Evolutionary conservation across 2,797 vertebrate species (phyloP), one percentile per base, ranked within the genome.

Genomic region (Pogoniulus pusillus): DNA sequence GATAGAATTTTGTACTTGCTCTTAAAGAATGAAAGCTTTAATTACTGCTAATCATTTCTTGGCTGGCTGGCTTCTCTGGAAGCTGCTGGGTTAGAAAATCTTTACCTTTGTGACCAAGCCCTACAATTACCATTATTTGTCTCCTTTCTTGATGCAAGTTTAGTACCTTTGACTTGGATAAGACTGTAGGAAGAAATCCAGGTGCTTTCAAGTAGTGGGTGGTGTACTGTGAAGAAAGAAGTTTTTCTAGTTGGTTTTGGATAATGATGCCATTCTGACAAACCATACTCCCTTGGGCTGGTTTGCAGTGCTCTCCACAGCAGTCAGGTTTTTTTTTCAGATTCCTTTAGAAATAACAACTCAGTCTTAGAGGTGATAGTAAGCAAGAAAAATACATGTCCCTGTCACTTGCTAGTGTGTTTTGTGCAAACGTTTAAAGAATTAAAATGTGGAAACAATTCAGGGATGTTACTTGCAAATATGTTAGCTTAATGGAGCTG

Each of bases 401-500:
- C 14, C 23, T 89, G 16, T 53, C 12, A 55, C 37, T 81, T 88
- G 29, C 23, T 18, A 66, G 2, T 60, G 30, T 10, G 26, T 85
- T 84, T 53, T 51, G 27, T 53, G 16, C 15, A 29, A 29, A 29
- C 27, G 6, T 17, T 53, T 53, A 53, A 53, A 53, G 51, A 53
- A 53, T 29, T 53, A 29, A 29, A 92, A 54, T 51, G 26, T 7
- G 15, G 41, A 80, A 90, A 41, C 26, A 79, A 29, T 41, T 30
- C 2, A 3, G 68, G 22, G 30, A 4, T 84, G 29, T 63, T 73
- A 66, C 27, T 73, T 83, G 37, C 17, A 71, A 49, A 17, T 83
- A 43, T 19, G 22, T 16, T 58, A 29, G 47, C 23, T 84, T 95
- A 91, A 84, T 82, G 62, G 87, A 72, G 59, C 20, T 57, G 20